phyloP scores from a whole-genome alignment of 2,113 vertebrate species.

The Parotia lawesii region DNA sequence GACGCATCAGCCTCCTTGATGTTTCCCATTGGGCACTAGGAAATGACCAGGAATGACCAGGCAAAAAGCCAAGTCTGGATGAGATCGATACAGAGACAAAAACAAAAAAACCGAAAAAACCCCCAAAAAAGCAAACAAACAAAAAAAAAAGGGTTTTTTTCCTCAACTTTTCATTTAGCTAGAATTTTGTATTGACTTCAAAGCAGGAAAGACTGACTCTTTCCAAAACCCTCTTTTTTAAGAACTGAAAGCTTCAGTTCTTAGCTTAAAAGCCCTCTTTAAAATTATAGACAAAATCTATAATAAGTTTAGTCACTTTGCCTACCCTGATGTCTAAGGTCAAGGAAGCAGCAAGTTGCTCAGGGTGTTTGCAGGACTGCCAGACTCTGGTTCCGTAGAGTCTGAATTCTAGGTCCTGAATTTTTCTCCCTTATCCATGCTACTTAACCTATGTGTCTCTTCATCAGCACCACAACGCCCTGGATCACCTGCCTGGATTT shows the following conservation, averaged over 20 bases:
- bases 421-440: neutral
- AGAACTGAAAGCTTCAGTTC: neutral
- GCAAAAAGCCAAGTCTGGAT: neutral
- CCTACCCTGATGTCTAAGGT: neutral
- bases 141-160: rapidly evolving
- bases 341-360: neutral
- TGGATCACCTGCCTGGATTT: neutral
- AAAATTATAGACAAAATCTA: too few relatives aligned
- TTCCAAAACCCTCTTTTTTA: neutral
- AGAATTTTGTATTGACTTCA: neutral
- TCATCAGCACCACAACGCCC: neutral
- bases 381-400: neutral
- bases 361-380: neutral
- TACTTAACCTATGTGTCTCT: neutral
- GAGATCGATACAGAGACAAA: neutral
- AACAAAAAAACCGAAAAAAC: neutral
- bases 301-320: neutral
- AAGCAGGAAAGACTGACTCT: neutral
- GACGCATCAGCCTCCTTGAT: neutral
- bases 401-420: neutral
- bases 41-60: neutral
- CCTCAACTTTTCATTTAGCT: neutral
- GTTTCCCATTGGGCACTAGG: neutral
- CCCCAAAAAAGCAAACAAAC: too few relatives aligned
- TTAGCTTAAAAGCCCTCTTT: neutral